Evolutionary conservation across 2,113 vertebrate genomes (phyloP).

Genomic region (Melospiza georgiana): DNA sequence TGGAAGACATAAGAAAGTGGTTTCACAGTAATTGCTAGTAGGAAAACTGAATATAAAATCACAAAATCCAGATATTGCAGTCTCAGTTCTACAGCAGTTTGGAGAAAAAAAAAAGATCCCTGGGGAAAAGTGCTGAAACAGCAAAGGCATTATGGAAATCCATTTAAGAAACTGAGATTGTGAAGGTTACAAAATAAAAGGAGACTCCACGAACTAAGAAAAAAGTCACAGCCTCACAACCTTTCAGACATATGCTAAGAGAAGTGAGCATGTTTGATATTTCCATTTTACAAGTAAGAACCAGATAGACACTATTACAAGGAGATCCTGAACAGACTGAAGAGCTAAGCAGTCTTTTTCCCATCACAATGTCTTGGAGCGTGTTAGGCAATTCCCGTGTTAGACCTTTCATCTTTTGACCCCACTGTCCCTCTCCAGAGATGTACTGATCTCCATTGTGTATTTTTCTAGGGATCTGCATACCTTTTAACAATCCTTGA

Average conservation of each 20-base stretch:
- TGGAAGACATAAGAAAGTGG: background rate
- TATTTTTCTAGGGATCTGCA: background rate
- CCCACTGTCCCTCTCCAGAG: background rate
- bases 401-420: background rate
- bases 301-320: background rate
- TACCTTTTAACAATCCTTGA: background rate
- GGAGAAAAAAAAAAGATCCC: background rate
- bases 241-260: background rate
- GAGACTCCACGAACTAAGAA: background rate
- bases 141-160: background rate
- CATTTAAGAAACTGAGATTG: background rate
- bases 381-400: background rate
- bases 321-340: background rate
- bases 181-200: background rate
- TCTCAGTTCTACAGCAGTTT: background rate
- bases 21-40: background rate
- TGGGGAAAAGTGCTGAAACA: background rate
- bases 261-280: background rate
- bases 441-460: background rate
- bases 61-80: background rate
- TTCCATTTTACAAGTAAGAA: background rate
- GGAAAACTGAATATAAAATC: background rate
- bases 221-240: background rate
- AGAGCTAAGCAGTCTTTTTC: background rate
- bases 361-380: background rate